Evolutionary conservation across 2,113 vertebrate genomes (phyloP).

Genomic region (Eudyptes chrysolophus): DNA sequence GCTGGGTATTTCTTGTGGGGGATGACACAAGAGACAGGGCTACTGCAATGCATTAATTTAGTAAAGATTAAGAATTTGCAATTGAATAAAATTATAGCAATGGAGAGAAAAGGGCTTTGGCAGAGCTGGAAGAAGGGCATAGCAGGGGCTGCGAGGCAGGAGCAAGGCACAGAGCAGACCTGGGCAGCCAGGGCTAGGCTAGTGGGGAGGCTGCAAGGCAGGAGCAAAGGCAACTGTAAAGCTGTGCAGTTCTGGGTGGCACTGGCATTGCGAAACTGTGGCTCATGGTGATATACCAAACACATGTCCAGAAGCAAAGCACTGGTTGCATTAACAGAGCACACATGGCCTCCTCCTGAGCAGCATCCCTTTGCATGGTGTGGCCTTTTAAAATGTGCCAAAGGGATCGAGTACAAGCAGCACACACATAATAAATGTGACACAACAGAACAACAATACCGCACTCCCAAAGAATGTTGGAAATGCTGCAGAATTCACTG

Average conservation of each 20-base stretch:
- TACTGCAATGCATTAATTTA: background rate
- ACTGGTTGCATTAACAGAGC: background rate
- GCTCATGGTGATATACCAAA: background rate
- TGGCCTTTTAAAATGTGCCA: conserved; percentile 5
- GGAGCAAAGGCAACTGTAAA: background rate
- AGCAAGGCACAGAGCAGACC: background rate
- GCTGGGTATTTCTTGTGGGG: background rate
- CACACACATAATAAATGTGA: background rate
- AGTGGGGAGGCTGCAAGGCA: background rate
- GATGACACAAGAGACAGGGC: background rate
- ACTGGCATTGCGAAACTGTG: background rate
- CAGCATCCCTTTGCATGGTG: background rate
- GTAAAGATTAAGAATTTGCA: background rate
- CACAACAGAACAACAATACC: background rate
- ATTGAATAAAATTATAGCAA: background rate
- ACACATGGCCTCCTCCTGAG: background rate
- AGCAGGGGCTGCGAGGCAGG: background rate
- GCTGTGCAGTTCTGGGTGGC: background rate
- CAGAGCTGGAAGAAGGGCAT: background rate
- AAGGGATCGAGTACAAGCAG: background rate
- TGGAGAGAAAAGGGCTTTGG: background rate
- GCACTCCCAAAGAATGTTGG: background rate
- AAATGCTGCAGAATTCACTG: background rate
- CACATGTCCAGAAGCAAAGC: background rate
- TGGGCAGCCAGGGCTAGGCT: background rate